phyloP scores from a whole-genome alignment of 2,888 invertebrate genomes.

The Drosophila gaucha region DNA sequence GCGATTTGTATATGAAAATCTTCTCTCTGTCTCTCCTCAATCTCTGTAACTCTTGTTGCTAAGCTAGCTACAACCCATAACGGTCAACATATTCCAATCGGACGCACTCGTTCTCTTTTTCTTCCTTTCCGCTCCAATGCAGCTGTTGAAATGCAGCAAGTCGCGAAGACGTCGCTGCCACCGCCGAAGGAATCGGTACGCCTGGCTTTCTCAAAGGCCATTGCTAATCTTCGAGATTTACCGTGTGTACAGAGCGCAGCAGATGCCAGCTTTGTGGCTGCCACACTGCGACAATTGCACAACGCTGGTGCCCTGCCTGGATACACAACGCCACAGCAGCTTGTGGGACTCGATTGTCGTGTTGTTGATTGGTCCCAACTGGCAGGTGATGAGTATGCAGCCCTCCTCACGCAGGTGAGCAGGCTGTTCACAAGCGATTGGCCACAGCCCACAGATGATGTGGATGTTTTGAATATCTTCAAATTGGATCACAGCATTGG shows the following conservation, averaged over 20 bases:
- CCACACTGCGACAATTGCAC: slow-evolving; percentile 77
- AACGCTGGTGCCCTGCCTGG: slow-evolving; percentile 82
- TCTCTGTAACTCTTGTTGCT: slow-evolving; percentile 49
- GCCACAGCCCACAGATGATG: slow-evolving; percentile 84
- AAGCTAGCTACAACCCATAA: slow-evolving; percentile 52
- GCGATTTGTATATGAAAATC: slow-evolving; percentile 17
- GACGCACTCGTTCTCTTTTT: slow-evolving; percentile 83
- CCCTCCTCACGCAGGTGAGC: slow-evolving; percentile 86
- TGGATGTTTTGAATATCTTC: slow-evolving; percentile 71
- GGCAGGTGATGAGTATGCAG: slow-evolving; percentile 85
- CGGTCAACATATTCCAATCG: slow-evolving; percentile 83
- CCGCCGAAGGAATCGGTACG: slow-evolving; percentile 50
- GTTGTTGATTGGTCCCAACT: slow-evolving; percentile 81
- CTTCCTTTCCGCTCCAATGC: slow-evolving; percentile 79
- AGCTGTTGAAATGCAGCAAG: slow-evolving; percentile 59
- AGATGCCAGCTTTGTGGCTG: slow-evolving; percentile 81
- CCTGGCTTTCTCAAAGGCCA: slow-evolving; percentile 61
- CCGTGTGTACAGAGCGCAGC: slow-evolving; percentile 80
- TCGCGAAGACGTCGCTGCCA: slow-evolving; percentile 25
- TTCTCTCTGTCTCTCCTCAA: slow-evolving; percentile 11
- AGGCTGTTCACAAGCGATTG: slow-evolving; percentile 86
- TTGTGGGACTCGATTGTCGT: slow-evolving; percentile 86
- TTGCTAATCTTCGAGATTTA: slow-evolving; percentile 64
- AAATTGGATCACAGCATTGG: slow-evolving; percentile 78
- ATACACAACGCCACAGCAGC: slow-evolving; percentile 88